Evolutionary conservation across 2,797 vertebrate genomes (phyloP).

Genomic region (Xyrichtys novacula): DNA sequence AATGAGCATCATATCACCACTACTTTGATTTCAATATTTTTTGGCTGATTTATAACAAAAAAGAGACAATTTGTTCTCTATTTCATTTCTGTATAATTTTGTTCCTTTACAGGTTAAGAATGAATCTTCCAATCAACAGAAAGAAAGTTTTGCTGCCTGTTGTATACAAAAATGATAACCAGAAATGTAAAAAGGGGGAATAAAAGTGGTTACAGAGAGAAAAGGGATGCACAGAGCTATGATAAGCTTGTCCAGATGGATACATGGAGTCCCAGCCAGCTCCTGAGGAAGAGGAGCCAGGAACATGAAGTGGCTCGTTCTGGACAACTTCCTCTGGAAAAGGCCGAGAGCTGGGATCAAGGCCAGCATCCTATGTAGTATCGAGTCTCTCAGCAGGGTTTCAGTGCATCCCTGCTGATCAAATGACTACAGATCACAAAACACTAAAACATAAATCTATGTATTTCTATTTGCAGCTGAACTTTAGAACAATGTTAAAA

Average conservation of each 20-base stretch:
- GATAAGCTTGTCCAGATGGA: constrained; percentile 61
- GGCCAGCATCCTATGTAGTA: constrained; percentile 41
- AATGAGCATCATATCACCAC: too few species aligned
- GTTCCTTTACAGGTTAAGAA: neutral
- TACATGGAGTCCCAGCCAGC: constrained; percentile 32
- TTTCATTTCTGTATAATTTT: too few species aligned
- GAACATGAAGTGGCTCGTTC: constrained; percentile 60
- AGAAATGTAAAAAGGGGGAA: constrained; percentile 3
- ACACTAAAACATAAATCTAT: too few species aligned
- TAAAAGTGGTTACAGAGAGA: constrained; percentile 2
- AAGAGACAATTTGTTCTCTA: too few species aligned
- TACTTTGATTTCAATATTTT: too few species aligned
- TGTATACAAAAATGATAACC: neutral
- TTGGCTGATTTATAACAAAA: too few species aligned
- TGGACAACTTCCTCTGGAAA: constrained; percentile 61
- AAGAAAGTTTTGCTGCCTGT: neutral
- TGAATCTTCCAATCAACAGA: neutral
- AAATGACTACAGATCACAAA: neutral
- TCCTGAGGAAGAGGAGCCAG: constrained; percentile 54
- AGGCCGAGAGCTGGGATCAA: constrained; percentile 39
- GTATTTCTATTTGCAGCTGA: too few species aligned
- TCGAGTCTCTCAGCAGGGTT: constrained; percentile 34
- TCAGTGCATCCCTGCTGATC: constrained; percentile 19
- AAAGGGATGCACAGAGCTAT: constrained; percentile 10
- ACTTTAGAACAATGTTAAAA: too few species aligned